A percentile compares a stretch with the other conserved stretches of the same genome.
Conservation (phyloP, 2,113 vertebrate genomes). For the Pavo muticus region DNA sequence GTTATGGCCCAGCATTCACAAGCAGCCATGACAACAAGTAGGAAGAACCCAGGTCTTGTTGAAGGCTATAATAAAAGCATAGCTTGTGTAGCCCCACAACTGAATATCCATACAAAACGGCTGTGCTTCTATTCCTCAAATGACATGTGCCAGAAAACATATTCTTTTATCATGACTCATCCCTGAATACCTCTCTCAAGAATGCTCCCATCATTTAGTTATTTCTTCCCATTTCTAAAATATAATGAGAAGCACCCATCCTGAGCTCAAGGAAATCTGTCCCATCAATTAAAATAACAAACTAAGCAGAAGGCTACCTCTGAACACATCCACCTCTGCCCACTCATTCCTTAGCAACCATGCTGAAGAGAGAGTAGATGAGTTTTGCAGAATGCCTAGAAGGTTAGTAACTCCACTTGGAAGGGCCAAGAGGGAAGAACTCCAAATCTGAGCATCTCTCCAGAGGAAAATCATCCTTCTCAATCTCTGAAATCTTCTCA, state of each 20-base stretch:
- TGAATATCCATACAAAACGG: slow-evolving; percentile 13
- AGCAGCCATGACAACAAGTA: slow-evolving; percentile 50
- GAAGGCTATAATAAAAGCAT: slow-evolving; percentile 35
- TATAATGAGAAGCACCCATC: slow-evolving; percentile 33
- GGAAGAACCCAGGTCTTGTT: slow-evolving; percentile 11
- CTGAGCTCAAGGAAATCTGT: slow-evolving; percentile 34
- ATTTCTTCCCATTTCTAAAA: slow-evolving; percentile 45
- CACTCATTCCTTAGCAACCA: slow-evolving; percentile 18
- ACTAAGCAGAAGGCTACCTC: slow-evolving; percentile 56
- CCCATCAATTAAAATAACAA: slow-evolving; percentile 45
- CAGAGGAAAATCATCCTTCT: neutral
- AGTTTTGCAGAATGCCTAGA: slow-evolving; percentile 29
- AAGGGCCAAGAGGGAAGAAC: neutral
- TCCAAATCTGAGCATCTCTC: neutral
- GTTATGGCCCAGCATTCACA: slow-evolving; percentile 54
- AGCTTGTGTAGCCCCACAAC: neutral
- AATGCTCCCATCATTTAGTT: slow-evolving; percentile 48
- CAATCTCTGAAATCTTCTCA: neutral
- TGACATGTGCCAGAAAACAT: slow-evolving; percentile 39
- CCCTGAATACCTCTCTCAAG: slow-evolving; percentile 41
- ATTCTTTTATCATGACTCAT: slow-evolving; percentile 47
- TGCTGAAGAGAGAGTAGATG: slow-evolving; percentile 17
- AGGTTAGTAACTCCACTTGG: neutral
- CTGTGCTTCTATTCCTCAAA: slow-evolving; percentile 30
- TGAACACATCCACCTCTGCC: slow-evolving; percentile 46